Evolutionary conservation across 2,797 vertebrate genomes (phyloP), one percentile per base, ranked within the genome.

Genomic region (Typhlichthys eigenmanni): DNA sequence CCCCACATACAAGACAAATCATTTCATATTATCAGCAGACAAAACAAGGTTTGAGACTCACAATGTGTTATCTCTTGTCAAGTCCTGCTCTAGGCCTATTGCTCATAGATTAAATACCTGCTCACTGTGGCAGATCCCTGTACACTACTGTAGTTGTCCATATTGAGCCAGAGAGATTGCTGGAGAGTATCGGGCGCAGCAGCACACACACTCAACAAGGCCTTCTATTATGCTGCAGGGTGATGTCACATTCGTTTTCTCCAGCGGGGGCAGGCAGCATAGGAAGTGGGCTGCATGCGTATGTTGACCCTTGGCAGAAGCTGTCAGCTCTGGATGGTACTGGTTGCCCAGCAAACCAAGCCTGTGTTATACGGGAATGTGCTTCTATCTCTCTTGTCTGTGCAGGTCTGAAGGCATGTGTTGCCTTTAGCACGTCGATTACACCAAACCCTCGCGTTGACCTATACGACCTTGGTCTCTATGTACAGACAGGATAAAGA

Each of bases 41-140:
- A 88, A 91, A 88, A 90, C 85, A 84, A 80, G 71, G 80, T 84
- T 88, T 87, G 71, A 87, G 62, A 57, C 62, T 59, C 47, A 49
- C 38, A 68, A 73, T 69, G 71, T 64, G 73, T 75, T 69, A n/a
- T 38, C 66, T 71, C 72, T 63, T 60, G 60, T 69, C 64, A 47
- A 43, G 66, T 77, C 72, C 75, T 53, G 47, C 59, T 76, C 64
- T 29, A 29, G 24, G 24, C 24, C 24, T 29, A 29, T 29, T 29
- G 24, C 24, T 29, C 24, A 4, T 29, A 29, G 24, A 29, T 29
- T 29, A 4, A 29, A 29, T 29, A 29, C 24, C 24, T 29, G 24
- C 24, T 29, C 24, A 4, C 24, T 75, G 57, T 79, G 63, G 11
- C 60, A 46, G 66, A 66, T 52, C 38, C 58, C 46, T 80, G 64